Evolutionary conservation across 1,140 invertebrate species (phyloP), one percentile per base, ranked within the genome.

Genomic region (Anoplophora glabripennis): DNA sequence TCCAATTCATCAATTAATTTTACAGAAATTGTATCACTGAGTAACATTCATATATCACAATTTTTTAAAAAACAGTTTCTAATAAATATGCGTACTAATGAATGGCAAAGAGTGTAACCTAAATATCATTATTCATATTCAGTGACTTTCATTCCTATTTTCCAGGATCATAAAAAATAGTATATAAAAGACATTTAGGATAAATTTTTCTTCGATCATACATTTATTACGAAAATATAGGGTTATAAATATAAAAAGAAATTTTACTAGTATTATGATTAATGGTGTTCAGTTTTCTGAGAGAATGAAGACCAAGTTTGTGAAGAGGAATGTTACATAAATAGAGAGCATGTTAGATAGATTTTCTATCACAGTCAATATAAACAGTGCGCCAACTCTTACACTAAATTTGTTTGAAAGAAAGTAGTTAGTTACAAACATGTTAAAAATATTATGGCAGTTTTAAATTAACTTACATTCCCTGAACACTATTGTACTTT

Each of bases 311-410:
- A 41, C 15, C n/a, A 41, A 12, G 38, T 12, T 41, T 41, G 38
- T n/a, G 38, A 41, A 12, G 15, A 49, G 47, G 47, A 49, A 49
- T 68, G 61, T 61, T 35, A 59, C 41, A 60, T 63, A 63, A 17
- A 64, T 58, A 68, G 66, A 68, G 64, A 68, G 66, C 64, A 49
- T 66, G 52, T 59, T 55, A 56, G 53, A 54, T 59, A 61, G 53
- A 33, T 52, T 61, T 65, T 47, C 61, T 63, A 68, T 68, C 66
- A 68, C 66, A 68, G 66, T 62, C 58, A 54, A 58, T 47, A 51
- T 41, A 53, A 46, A 51, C 46, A 61, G 66, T 66, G 61, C 59
- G 64, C 51, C 52, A 57, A 53, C 15, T 21, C 33, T 36, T 34
- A 52, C 17, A 52, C 17, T 38, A 38, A 14, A 52, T 14, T 10